phyloP scores from a whole-genome alignment of 2,113 vertebrate genomes.

The Pao palembangensis region DNA sequence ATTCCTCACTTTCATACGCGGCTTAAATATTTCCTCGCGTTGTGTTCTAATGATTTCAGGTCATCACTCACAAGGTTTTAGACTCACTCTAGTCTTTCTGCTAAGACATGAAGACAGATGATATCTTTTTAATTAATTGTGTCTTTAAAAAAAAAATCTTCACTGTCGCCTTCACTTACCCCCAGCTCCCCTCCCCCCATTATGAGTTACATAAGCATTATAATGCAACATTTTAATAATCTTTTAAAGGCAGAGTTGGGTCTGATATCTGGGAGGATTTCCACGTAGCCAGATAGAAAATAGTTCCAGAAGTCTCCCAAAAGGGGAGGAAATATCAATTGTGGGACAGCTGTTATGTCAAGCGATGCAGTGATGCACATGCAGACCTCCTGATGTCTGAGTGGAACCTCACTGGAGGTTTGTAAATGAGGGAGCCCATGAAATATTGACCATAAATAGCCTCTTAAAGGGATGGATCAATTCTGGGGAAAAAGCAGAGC shows the following conservation, averaged over 20 bases:
- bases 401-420: neutral
- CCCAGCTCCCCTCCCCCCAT: neutral
- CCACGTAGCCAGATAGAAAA: too few relatives aligned
- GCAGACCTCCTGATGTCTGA: neutral
- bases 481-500: constrained; percentile 19
- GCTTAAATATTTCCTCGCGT: constrained; percentile 1
- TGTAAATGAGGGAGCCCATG: neutral
- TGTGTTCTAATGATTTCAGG: constrained; percentile 21
- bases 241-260: too few relatives aligned
- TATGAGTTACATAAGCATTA: constrained; percentile 24
- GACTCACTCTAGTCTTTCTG: constrained; percentile 33
- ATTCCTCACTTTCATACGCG: constrained; percentile 8
- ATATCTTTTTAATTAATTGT: constrained; percentile 59
- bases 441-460: constrained; percentile 55
- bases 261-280: too few relatives aligned
- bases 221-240: constrained; percentile 47
- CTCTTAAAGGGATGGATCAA: constrained; percentile 36
- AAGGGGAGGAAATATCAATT: too few relatives aligned
- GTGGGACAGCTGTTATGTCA: neutral
- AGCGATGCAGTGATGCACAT: too few relatives aligned
- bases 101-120: constrained; percentile 34
- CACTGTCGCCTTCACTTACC: constrained; percentile 20
- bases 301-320: too few relatives aligned
- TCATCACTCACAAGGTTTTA: constrained; percentile 38
- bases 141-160: constrained; percentile 3